Percentiles rank a stretch among this genome's conserved stretches.
Evolutionary conservation across 2,113 vertebrate species (phyloP).

Genomic region (Bolborhynchus lineola): DNA sequence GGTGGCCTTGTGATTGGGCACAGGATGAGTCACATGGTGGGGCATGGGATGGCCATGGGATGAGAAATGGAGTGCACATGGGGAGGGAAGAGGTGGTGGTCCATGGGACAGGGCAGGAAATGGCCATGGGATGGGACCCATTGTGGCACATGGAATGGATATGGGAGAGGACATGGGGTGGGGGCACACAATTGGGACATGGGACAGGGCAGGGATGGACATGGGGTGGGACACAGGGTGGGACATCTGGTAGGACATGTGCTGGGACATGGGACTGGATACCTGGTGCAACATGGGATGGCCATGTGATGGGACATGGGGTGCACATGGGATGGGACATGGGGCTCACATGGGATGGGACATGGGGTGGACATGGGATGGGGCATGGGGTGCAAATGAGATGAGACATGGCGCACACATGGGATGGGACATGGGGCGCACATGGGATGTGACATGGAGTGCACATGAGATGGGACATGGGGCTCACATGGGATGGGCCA

Average conservation of each 20-base stretch:
- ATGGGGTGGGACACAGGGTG: too few species aligned
- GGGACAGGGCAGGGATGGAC: too few species aligned
- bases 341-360: too few species aligned
- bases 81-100: fast-evolving
- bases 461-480: too few species aligned
- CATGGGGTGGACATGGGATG: neutral
- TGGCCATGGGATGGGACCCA: neutral
- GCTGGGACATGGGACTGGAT: neutral
- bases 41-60: neutral
- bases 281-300: too few species aligned
- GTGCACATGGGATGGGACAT: neutral
- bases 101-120: too few species aligned
- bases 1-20: neutral
- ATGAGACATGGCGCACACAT: fast-evolving
- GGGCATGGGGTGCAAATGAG: neutral
- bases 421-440: neutral
- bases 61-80: neutral
- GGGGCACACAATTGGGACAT: too few species aligned
- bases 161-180: too few species aligned
- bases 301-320: neutral
- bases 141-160: neutral
- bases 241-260: too few species aligned
- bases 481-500: fast-evolving
- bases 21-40: too few species aligned
- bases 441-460: too few species aligned